These are phyloP conservation scores for Lipotes vexillifer DNA, from an alignment of 2,113 vertebrate species.

Conservation along the genomic window DNA sequence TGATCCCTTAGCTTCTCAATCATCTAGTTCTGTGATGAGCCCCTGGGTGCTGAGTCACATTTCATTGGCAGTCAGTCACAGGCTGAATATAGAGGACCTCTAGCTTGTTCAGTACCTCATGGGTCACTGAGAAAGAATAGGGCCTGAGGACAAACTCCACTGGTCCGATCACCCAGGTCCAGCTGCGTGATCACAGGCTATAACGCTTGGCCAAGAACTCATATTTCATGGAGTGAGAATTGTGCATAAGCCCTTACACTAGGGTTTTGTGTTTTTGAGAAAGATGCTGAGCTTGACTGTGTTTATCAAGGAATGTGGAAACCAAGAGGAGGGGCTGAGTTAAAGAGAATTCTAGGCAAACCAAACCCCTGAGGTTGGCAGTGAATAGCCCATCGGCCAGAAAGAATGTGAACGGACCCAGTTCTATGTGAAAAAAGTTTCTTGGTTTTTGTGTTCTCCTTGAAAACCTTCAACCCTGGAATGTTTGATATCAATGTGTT, in stretches of 20 bases:
- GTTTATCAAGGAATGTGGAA: conserved; percentile 7
- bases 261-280: conserved; percentile 20
- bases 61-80: neutral
- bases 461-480: neutral
- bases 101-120: conserved; percentile 22
- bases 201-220: neutral
- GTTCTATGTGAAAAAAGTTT: conserved; percentile 36
- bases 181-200: neutral
- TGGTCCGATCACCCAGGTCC: neutral
- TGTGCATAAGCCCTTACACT: neutral
- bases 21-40: neutral
- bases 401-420: conserved; percentile 52
- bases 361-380: neutral
- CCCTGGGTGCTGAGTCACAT: neutral
- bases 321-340: neutral
- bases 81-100: neutral
- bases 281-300: conserved; percentile 10
- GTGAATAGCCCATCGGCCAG: neutral
- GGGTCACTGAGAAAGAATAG: conserved; percentile 30
- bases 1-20: neutral
- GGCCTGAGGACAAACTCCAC: neutral
- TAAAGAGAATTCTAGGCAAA: conserved; percentile 27
- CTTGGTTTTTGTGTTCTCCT: conserved; percentile 56
- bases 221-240: neutral
- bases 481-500: neutral